These are phyloP conservation scores for Calameuta filiformis DNA, from an alignment of 2,888 invertebrate species.

Conservation along the genomic window DNA sequence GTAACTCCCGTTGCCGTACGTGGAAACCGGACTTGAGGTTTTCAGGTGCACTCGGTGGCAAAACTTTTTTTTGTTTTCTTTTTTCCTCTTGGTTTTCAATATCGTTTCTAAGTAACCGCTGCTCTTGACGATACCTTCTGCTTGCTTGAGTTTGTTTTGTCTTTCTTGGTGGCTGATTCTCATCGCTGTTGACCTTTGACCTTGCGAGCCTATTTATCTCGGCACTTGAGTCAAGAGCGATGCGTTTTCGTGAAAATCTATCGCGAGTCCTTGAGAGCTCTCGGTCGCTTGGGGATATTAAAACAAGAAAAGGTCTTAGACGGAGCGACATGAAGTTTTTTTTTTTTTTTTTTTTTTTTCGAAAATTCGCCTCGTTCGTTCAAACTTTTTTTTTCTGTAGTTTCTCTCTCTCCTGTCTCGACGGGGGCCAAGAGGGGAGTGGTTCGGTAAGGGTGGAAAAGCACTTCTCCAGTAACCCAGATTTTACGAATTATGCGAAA, in stretches of 20 bases:
- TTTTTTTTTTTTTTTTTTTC: too few relatives aligned
- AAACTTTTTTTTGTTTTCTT: neutral
- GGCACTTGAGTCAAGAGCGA: neutral
- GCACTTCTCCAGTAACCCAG: neutral
- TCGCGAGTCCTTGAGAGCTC: neutral
- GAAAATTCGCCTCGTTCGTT: neutral
- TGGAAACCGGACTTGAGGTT: neutral
- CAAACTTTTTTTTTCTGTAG: neutral
- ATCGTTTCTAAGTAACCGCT: neutral
- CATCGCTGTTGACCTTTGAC: neutral
- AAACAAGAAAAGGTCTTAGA: too few relatives aligned
- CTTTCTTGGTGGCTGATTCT: neutral
- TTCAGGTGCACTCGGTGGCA: neutral
- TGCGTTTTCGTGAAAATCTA: neutral
- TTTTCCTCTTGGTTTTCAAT: neutral
- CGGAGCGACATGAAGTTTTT: neutral
- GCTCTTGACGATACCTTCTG: neutral
- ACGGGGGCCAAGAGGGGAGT: neutral
- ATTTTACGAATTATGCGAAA: neutral
- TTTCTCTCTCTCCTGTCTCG: neutral
- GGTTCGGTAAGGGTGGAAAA: neutral
- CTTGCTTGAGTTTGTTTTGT: neutral
- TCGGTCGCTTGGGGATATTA: neutral
- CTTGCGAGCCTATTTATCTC: neutral
- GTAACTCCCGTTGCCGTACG: neutral